Percentiles rank a stretch among this genome's conserved stretches.
Conservation (phyloP, 2,797 vertebrate species). For the Lindbergichthys nudifrons region DNA sequence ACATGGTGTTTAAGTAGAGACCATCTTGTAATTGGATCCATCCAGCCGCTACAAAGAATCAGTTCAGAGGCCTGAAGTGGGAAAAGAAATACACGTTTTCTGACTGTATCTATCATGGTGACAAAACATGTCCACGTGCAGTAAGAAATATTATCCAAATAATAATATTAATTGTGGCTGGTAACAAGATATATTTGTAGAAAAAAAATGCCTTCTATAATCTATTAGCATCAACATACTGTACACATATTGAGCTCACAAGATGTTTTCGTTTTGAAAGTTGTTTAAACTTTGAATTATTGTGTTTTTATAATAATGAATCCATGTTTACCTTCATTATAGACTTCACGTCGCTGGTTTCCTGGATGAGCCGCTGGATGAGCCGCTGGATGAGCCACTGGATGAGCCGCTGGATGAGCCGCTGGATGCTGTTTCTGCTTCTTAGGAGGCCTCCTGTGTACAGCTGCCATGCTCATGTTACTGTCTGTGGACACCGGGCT, state of each 20-base stretch:
- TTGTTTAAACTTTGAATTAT: not conserved
- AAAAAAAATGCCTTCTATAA: not conserved
- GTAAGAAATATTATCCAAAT: no score
- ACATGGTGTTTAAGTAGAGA: not conserved
- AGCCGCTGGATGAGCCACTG: no score
- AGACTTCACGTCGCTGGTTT: conserved; percentile 93
- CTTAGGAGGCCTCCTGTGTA: conserved; percentile 96
- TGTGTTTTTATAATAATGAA: not conserved
- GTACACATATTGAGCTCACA: not conserved
- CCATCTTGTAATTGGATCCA: no score
- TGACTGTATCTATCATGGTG: no score
- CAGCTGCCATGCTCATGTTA: conserved; percentile 94
- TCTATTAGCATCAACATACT: not conserved
- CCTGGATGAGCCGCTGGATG: conserved; percentile 90
- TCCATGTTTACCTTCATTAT: conserved; percentile 90
- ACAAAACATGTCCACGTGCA: no score
- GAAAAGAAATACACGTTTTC: no score
- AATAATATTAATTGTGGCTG: no score
- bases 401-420: conserved; percentile 82
- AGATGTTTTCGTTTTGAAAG: not conserved
- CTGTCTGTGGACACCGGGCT: conserved; percentile 98
- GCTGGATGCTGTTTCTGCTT: conserved; percentile 95
- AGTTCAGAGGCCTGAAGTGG: no score
- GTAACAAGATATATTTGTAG: not conserved
- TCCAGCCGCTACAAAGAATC: no score